Evolutionary conservation across 2,888 invertebrate genomes (phyloP), one percentile per base, ranked within the genome.

Genomic region (Plebejus argus): DNA sequence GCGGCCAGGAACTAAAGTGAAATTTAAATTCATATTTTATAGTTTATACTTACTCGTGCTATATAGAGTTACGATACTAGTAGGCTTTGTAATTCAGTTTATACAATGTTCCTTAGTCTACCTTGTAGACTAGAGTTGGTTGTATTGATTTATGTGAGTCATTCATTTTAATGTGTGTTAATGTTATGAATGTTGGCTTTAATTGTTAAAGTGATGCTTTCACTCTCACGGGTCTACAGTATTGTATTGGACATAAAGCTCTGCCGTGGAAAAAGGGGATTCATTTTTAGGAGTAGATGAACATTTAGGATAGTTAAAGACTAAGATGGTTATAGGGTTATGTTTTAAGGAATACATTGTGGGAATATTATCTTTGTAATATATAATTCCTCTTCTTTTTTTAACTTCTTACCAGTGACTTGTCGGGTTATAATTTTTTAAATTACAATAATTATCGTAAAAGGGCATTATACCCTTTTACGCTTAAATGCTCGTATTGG

Each of bases 151-250:
- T 49, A 71, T 72, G 49, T 61, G 53, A 35, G 71, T 71, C 66
- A 81, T 74, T 79, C 79, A 53, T 76, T 71, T n/a, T n/a, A n/a
- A n/a, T n/a, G n/a, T 77, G 70, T 82, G 82, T n/a, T n/a, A n/a
- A n/a, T 82, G 85, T 84, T 78, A 76, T 79, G 78, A 82, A 84
- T 82, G 86, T 89, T 84, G 84, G 93, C 93, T 93, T 93, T 91
- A 86, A 88, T 85, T 87, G 91, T 91, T 89, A 83, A 91, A 90
- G 90, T 89, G 86, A 87, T 86, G 91, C 91, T 91, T 90, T 88
- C 87, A 87, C 81, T 81, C 71, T 56, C 33, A 77, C 45, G 76
- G 76, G 66, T 79, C 78, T 77, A 72, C 79, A 78, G 35, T 78
- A 74, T 74, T 74, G 74, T 74, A 74, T 74, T 53, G 72, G 45